Conservation (phyloP, 2,888 invertebrate species). For the Ryuthela nishihirai region DNA sequence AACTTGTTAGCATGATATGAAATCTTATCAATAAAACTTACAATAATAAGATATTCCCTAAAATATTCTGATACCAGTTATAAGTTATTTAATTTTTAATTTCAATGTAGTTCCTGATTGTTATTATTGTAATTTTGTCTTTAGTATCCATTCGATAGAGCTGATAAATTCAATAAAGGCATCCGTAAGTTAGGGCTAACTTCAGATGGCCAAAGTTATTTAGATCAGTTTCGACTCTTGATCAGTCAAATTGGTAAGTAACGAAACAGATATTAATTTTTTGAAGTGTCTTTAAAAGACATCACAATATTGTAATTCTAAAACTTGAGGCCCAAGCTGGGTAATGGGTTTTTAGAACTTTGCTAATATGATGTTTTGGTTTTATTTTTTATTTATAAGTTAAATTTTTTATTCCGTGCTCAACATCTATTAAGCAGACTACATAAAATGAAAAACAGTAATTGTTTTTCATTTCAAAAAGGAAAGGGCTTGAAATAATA, state of each 20-base stretch:
- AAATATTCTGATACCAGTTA: too few species aligned
- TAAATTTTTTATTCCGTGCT: constrained; percentile 12
- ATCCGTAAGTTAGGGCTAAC: constrained; percentile 81
- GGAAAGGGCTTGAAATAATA: too few species aligned
- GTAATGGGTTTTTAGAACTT: too few species aligned
- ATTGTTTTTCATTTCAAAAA: too few species aligned
- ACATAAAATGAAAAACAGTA: too few species aligned
- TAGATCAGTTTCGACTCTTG: constrained; percentile 87
- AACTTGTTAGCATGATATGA: not conserved
- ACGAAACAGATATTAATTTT: too few species aligned
- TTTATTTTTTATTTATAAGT: constrained; percentile 5
- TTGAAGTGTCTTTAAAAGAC: too few species aligned
- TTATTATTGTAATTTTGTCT: not conserved
- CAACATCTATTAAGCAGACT: not conserved
- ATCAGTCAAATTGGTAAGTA: constrained; percentile 82
- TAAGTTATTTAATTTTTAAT: too few species aligned
- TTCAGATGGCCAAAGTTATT: constrained; percentile 75
- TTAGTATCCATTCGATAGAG: constrained; percentile 71
- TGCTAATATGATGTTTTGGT: not conserved
- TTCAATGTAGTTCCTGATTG: too few species aligned
- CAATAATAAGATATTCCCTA: too few species aligned
- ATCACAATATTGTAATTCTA: too few species aligned
- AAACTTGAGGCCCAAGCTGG: too few species aligned
- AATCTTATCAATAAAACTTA: not conserved
- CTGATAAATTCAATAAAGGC: constrained; percentile 88